Evolutionary conservation across 2,888 invertebrate species (phyloP).

Genomic region (Mylabris sibirica): DNA sequence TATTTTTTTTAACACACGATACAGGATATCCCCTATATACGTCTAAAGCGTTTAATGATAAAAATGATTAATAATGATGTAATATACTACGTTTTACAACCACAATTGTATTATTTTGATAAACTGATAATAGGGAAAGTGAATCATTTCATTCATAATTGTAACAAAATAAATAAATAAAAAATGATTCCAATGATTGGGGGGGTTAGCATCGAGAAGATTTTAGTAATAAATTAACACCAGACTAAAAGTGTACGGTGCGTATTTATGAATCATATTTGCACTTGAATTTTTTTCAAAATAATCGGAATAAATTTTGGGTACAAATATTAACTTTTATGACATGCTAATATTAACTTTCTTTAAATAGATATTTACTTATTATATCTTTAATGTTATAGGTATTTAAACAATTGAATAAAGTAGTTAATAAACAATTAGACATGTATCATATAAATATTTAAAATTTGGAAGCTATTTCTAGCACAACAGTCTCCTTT

Average conservation of each 20-base stretch:
- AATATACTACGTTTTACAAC: background rate
- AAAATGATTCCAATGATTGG: background rate
- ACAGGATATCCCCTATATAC: slow-evolving; percentile 2
- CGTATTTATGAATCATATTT: background rate
- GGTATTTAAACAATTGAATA: background rate
- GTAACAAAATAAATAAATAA: background rate
- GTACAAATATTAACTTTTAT: background rate
- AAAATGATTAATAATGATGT: slow-evolving; percentile 7
- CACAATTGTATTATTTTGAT: slow-evolving; percentile 4
- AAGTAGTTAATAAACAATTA: background rate
- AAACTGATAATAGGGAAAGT: background rate
- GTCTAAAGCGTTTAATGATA: background rate
- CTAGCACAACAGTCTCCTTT: background rate
- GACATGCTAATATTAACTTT: background rate
- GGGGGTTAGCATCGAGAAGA: background rate
- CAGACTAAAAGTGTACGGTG: background rate
- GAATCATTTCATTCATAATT: slow-evolving; percentile 9
- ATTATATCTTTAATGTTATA: background rate
- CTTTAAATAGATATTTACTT: background rate
- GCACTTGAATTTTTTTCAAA: background rate
- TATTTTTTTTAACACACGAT: background rate
- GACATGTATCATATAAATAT: background rate
- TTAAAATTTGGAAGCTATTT: background rate
- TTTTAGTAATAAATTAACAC: background rate
- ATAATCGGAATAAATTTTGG: background rate